Evolutionary conservation across 2,888 invertebrate species (phyloP), one percentile per base, ranked within the genome.

Genomic region (Malthinus seriepunctatus): DNA sequence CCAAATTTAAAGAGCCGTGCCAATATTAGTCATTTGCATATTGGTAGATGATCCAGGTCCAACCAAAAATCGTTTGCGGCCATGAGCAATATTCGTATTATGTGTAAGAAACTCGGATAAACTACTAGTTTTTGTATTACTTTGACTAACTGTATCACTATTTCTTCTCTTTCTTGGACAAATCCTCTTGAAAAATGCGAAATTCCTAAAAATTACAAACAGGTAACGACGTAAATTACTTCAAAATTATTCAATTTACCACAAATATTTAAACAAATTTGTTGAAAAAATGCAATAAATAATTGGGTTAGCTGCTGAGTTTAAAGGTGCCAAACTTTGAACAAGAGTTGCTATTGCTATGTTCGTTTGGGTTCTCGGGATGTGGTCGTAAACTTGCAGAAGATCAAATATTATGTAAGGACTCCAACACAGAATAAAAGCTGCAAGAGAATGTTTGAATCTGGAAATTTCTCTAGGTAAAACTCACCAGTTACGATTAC

Each of bases 371-470:
- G 90, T 89, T 63, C 83, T 80, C 0, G 93, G 91, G 64, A 94
- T 87, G 74, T 88, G 87, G 12, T 87, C 91, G 78, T 89, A 95
- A 39, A 95, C 94, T 83, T 94, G 93, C 3, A 95, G 86, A 53
- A 95, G 80, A 77, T 95, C 93, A 79, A 93, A 96, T 53, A 96
- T 85, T 77, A 96, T 93, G 80, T 94, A 97, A 0, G 96, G 96
- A 53, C 93, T 93, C 95, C 96, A 96, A 81, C 96, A 96, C 7
- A 95, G 79, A 63, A 96, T 89, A 79, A 96, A 96, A 33, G 94
- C 95, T 93, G 83, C 0, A 83, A 84, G 63, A 23, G 2, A 23
- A 23, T 23, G 23, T 23, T 23, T 5, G 23, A 23, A 23, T 23
- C 5, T 23, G 7, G 2, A 42, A 42, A n/a, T n/a, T 15, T 42